phyloP scores from a whole-genome alignment of 2,113 vertebrate genomes.

The Trachemys scripta region DNA sequence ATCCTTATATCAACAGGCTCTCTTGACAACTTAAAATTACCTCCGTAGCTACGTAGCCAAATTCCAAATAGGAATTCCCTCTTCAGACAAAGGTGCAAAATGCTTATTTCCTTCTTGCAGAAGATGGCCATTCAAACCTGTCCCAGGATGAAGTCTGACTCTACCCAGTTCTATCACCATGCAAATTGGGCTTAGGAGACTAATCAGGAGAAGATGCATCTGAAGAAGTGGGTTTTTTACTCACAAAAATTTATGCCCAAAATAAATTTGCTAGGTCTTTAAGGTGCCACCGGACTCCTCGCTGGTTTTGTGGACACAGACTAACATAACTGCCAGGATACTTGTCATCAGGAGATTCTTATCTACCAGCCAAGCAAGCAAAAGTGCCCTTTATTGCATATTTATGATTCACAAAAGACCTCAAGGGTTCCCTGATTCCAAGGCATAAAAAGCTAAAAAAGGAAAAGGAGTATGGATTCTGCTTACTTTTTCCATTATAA shows the following conservation, averaged over 20 bases:
- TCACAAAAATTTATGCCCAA: no score
- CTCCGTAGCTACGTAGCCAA: conserved; percentile 1
- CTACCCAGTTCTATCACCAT: neutral
- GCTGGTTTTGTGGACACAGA: no score
- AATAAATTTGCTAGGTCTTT: no score
- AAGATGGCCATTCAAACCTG: conserved; percentile 3
- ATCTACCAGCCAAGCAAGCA: neutral
- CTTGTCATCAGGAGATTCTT: neutral
- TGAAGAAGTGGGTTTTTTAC: no score
- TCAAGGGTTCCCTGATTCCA: neutral
- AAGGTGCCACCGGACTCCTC: no score
- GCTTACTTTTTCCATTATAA: neutral
- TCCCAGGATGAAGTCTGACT: neutral
- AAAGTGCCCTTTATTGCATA: neutral
- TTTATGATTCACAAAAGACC: neutral
- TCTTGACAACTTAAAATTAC: conserved; percentile 3
- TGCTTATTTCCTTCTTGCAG: neutral
- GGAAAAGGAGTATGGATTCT: neutral
- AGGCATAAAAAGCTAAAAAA: neutral
- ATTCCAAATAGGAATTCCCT: neutral
- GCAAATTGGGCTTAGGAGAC: neutral
- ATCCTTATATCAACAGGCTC: neutral
- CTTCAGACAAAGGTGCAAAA: neutral
- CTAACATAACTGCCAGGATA: no score
- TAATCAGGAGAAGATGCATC: neutral